A percentile compares a stretch with the other conserved stretches of the same genome.
These are phyloP conservation scores for Apostichopus leukothele DNA, from an alignment of 53 echinoderm and acorn worm species.

Conservation along the genomic window DNA sequence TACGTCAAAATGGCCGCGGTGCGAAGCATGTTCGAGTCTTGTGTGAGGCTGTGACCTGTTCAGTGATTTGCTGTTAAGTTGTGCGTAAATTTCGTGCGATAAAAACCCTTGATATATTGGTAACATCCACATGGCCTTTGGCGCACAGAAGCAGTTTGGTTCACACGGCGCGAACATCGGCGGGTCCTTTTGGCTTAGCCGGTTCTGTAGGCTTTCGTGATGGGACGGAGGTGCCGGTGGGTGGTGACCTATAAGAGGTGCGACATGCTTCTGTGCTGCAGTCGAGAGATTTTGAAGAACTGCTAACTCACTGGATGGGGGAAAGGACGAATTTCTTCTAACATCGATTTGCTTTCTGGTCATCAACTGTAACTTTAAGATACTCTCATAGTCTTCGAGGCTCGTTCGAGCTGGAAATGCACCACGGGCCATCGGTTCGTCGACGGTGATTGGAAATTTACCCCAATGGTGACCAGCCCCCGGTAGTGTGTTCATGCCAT, in stretches of 20 bases:
- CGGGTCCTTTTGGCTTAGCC: constrained; percentile 19
- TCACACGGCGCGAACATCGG: constrained; percentile 14
- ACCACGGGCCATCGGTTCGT: neutral
- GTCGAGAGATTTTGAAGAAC: constrained; percentile 11
- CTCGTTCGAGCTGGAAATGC: neutral
- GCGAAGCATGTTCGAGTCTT: neutral
- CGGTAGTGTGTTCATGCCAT: constrained; percentile 9
- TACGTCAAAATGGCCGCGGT: neutral
- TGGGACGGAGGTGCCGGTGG: constrained; percentile 1
- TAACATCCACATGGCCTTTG: constrained; percentile 43
- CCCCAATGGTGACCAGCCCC: constrained; percentile 7
- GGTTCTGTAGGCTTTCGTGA: neutral
- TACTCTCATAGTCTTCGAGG: constrained; percentile 27
- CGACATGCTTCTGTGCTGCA: neutral
- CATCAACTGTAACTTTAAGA: constrained; percentile 32
- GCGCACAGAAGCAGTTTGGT: constrained; percentile 17
- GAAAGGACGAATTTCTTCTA: constrained; percentile 8
- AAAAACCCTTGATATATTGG: constrained; percentile 32
- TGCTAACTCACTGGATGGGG: constrained; percentile 6
- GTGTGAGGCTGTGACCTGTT: neutral
- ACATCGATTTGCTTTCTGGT: constrained; percentile 16
- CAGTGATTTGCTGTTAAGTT: neutral
- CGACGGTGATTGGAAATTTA: neutral
- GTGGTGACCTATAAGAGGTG: neutral
- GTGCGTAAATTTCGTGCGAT: constrained; percentile 33